Base-by-base conservation (phyloP, 2,888 invertebrate genomes). In the Epirrhoe tristata region DNA sequence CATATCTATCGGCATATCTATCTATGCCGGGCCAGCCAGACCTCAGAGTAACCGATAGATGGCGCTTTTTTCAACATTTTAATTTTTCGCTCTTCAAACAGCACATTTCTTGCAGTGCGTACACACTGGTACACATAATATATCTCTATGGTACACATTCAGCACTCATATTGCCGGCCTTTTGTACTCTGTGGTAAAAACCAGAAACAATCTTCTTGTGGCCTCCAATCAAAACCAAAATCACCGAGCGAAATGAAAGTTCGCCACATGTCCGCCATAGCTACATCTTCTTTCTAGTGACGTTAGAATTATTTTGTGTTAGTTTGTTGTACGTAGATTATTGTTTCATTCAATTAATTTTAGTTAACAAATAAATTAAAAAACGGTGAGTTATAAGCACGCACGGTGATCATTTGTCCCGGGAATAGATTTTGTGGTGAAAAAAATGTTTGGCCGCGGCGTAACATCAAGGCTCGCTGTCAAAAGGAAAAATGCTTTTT, bases 191-290 rank as follows among this genome's bases (percentile, higher is more conserved):
- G 71, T 70, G 69, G 70, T 65, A 43, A 65, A 64, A 61, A 51
- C 58, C 69, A 70, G 70, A 71, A 70, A 72, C 68, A 66, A 72
- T 6, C 31, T 58, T 66, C 52, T 61, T 63, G 59, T 62, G 62
- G 59, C 58, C 66, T 57, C 72, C 72, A 72, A 74, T 74, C 74
- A 74, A 63, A 70, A 63, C 62, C 46, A 50, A 67, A 69, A 68
- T 73, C 67, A 59, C 64, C 63, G 78, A 79, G 79, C 78, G 82
- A 79, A 43, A 89, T 87, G 89, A 89, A 91, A 91, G 91, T 89
- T 85, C 88, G 88, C 89, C 90, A 91, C 91, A 92, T 90, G 91
- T 92, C 91, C 90, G 91, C 91, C 91, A 92, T 90, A 90, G 82
- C 88, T 90, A 87, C 87, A 90, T 87, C 87, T 87, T 90, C 85